Percentiles rank a stretch among this genome's conserved stretches.
Evolutionary conservation across 2,113 vertebrate genomes (phyloP).

Genomic region (Rhipidura dahli): DNA sequence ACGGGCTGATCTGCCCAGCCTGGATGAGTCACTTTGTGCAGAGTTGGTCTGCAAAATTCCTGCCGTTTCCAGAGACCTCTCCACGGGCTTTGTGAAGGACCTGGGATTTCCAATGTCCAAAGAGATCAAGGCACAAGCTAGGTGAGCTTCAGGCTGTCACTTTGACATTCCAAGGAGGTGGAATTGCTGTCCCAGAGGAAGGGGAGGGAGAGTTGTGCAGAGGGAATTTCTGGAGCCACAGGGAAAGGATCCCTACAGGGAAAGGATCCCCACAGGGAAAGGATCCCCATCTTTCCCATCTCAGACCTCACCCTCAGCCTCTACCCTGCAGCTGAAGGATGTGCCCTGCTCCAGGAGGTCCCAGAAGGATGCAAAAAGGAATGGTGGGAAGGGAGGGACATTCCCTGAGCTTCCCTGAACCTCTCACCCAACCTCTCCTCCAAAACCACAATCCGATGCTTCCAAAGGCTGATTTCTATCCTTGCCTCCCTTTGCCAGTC

Average conservation of each 20-base stretch:
- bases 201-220: not conserved
- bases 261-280: not conserved
- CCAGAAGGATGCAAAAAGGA: not conserved
- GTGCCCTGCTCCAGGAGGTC: not conserved
- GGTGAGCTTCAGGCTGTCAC: not conserved
- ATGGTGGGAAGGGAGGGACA: not conserved
- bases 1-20: not conserved
- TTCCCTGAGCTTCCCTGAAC: not conserved
- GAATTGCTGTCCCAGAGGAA: not conserved
- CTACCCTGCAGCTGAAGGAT: not conserved
- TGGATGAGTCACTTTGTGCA: not conserved
- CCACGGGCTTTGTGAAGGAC: not conserved
- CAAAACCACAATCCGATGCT: not conserved
- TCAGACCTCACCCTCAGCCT: not conserved
- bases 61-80: not conserved
- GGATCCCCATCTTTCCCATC: not conserved
- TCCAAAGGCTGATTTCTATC: not conserved
- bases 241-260: accelerated
- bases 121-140: not conserved
- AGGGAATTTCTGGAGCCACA: not conserved
- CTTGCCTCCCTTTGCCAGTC: not conserved
- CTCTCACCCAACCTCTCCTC: not conserved
- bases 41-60: not conserved
- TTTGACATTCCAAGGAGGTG: not conserved
- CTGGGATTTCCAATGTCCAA: not conserved